Conservation (phyloP, 2,888 invertebrate species). For the Diplazon laetatorius region DNA sequence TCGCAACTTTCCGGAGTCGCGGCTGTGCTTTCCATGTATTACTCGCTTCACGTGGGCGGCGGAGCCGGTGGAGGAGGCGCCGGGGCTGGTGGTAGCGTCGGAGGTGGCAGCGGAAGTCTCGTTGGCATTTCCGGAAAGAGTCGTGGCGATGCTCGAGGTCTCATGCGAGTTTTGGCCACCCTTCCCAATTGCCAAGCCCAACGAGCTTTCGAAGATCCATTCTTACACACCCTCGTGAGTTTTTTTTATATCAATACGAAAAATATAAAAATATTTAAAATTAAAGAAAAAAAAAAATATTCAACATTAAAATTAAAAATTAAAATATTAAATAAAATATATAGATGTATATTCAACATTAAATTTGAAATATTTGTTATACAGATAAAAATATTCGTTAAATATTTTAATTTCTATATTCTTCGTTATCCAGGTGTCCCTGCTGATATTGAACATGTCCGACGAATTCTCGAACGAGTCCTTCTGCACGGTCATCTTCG, state of each 20-base stretch:
- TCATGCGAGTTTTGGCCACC: conserved; percentile 94
- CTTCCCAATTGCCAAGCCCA: conserved; percentile 95
- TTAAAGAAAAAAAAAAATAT: conserved; percentile 5
- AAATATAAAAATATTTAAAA: background rate
- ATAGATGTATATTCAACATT: too few relatives aligned
- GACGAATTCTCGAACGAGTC: conserved; percentile 97
- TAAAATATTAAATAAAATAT: too few relatives aligned
- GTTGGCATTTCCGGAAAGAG: conserved; percentile 72
- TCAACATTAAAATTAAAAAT: background rate
- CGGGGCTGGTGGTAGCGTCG: conserved; percentile 74
- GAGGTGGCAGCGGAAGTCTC: conserved; percentile 86
- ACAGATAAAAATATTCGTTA: too few relatives aligned
- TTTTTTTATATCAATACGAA: too few relatives aligned
- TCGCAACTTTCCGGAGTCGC: conserved; percentile 96
- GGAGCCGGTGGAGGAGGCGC: conserved; percentile 85
- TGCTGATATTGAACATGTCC: conserved; percentile 91
- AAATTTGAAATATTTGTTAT: too few relatives aligned
- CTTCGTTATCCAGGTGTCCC: conserved; percentile 86
- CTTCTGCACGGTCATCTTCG: conserved; percentile 97
- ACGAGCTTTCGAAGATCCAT: conserved; percentile 97
- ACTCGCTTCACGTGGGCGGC: conserved; percentile 94
- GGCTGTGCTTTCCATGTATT: conserved; percentile 97
- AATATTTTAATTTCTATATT: too few relatives aligned
- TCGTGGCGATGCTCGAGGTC: conserved; percentile 83
- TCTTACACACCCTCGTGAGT: conserved; percentile 93